Evolutionary conservation across 2,888 invertebrate species (phyloP), one percentile per base, ranked within the genome.

Genomic region (Zootermopsis nevadensis): DNA sequence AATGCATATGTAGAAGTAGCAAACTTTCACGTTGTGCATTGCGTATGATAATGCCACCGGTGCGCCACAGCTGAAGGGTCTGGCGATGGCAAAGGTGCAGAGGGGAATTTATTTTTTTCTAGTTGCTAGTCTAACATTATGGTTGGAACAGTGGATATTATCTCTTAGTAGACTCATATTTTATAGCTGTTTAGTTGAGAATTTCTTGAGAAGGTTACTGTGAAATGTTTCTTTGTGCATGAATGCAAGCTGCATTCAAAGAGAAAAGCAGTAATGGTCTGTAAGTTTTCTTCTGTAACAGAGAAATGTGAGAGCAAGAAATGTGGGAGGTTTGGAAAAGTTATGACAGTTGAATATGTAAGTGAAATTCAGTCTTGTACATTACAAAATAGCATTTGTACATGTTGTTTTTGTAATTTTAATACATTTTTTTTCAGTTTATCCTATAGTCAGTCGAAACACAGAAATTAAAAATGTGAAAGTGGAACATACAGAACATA

Each of bases 141-240:
- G 83, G 67, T 80, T 81, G 83, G 76, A 83, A 77, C 79, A 83
- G 77, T 77, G 48, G 76, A 53, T 82, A 74, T 83, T 81, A 77
- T 80, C 81, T 83, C 69, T 83, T 38, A 67, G 53, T 81, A 81
- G 83, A 77, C 74, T 81, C 76, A 83, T 77, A 69, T 83, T 81
- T 83, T 81, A 66, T 83, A 83, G 81, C 69, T 83, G 77, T 83
- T 83, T 83, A 83, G 81, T 83, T 83, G 81, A 69, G 69, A 69
- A 35, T 72, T 67, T 81, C 48, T 38, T 79, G 60, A 42, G 66
- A 67, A n/a, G 33, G 69, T 69, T 69, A 1, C 8, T 69, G 19
- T 33, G 33, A 33, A 69, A 33, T 31, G 12, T 69, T 69, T 69
- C 31, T 33, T 69, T 69, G 33, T 33, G 33, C 30, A 19, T 15